Base-by-base conservation (phyloP, 2,888 invertebrate genomes). In the Chrysotoxum bicinctum region DNA sequence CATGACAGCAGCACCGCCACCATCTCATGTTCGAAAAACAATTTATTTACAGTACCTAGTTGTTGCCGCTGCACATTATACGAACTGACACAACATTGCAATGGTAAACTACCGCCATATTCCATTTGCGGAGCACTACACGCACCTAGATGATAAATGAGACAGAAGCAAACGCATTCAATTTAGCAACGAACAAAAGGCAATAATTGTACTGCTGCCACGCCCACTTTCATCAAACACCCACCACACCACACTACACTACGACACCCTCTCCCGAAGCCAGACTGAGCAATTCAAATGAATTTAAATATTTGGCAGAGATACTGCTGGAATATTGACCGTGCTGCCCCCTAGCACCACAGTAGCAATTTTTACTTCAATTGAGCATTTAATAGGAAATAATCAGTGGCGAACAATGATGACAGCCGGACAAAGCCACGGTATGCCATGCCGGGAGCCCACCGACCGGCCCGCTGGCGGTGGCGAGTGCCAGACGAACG, bases 361-460 rank as follows among this genome's bases (percentile, higher is more conserved):
- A 14, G 45, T 1, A 45, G 26, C 23, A 16, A 32, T 79, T 66
- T 66, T 35, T 50, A 30, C 76, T 58, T 32, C 43, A 75, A 48
- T 75, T 72, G 72, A 60, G 77, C 72, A 82, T 77, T 82, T 77
- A 77, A 77, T 82, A 82, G 82, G 82, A 82, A 82, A 77, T 77
- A 82, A 77, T 82, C 77, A 82, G 77, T 77, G 82, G 82, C 72
- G 68, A 60, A 73, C 72, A 82, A 68, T 68, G 77, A 73, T 73
- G 82, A 82, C 82, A 77, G 72, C 68, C 56, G 73, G 60, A 72
- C 76, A 76, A 72, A 76, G 75, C 81, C 70, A 37, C 21, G 6
- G 12, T 35, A 19, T 19, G 12, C 19, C 19, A 48, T 12, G 14
- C 21, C 6, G 7, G 14, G 12, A 6, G 19, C 21, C 1, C 10